These are phyloP conservation scores for Elymnias hypermnestra DNA, from an alignment of 1,140 invertebrate genomes.

Conservation along the genomic window DNA sequence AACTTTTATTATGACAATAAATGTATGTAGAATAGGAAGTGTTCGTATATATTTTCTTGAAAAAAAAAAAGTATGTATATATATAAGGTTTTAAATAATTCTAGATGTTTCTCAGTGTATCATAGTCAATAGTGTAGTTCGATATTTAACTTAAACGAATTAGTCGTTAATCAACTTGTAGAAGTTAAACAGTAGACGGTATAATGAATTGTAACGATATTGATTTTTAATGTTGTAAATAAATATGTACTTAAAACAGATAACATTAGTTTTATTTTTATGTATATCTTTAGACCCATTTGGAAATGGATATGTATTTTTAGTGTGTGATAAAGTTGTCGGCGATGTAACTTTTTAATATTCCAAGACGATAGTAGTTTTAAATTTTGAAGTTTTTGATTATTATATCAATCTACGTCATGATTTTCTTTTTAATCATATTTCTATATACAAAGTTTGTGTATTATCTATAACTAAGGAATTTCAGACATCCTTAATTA, in stretches of 20 bases:
- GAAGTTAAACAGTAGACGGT: constrained; percentile 12
- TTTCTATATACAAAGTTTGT: too few species aligned
- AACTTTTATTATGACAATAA: constrained; percentile 32
- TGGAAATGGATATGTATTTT: too few species aligned
- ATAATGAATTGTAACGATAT: constrained; percentile 12
- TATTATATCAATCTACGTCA: too few species aligned
- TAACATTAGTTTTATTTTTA: neutral
- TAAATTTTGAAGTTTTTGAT: too few species aligned
- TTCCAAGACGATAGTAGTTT: too few species aligned
- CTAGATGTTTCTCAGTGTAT: constrained; percentile 14
- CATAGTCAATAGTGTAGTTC: constrained; percentile 13
- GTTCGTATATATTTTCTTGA: neutral
- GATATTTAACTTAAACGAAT: neutral
- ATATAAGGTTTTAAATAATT: constrained; percentile 23
- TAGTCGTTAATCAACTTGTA: constrained; percentile 11
- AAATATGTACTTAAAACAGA: constrained; percentile 26
- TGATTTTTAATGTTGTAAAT: constrained; percentile 24
- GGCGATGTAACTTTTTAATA: too few species aligned
- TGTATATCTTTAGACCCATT: neutral
- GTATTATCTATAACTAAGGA: too few species aligned
- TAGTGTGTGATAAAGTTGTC: too few species aligned
- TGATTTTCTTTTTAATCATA: too few species aligned
- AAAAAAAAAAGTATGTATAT: too few species aligned
- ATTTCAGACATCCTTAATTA: too few species aligned
- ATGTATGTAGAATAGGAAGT: constrained; percentile 24